A percentile compares a stretch with the other conserved stretches of the same genome.
phyloP scores from a whole-genome alignment of 2,113 vertebrate genomes.

The Chitala chitala region DNA sequence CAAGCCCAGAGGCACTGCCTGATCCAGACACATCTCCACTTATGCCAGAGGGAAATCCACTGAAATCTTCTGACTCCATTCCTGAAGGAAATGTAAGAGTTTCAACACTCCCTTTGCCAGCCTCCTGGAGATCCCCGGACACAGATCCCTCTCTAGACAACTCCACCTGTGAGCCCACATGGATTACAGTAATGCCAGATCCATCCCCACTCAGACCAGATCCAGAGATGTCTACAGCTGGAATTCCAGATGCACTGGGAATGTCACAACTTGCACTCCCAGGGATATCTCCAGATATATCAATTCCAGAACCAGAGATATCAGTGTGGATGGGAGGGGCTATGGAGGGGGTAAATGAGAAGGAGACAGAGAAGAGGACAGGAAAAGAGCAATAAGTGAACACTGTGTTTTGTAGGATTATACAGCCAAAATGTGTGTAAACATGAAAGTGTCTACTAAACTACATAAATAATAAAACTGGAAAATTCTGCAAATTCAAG shows the following conservation, averaged over 20 bases:
- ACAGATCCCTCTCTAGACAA: constrained; percentile 43
- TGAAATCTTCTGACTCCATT: constrained; percentile 30
- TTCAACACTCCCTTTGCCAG: constrained; percentile 37
- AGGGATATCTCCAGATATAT: constrained; percentile 42
- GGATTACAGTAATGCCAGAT: constrained; percentile 44
- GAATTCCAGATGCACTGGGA: constrained; percentile 28
- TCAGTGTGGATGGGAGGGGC: constrained; percentile 52
- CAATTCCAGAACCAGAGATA: constrained; percentile 46
- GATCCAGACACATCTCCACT: constrained; percentile 41
- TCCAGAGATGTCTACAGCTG: constrained; percentile 34
- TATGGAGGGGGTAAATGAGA: constrained; percentile 58
- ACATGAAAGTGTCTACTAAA: background rate
- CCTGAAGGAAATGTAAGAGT: constrained; percentile 33
- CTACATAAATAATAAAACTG: background rate
- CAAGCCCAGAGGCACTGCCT: constrained; percentile 40
- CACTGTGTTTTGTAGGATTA: background rate
- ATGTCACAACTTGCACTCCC: constrained; percentile 57
- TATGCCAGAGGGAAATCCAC: constrained; percentile 4
- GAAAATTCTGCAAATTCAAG: background rate
- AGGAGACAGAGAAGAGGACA: constrained; percentile 19
- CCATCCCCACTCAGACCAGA: constrained; percentile 40
- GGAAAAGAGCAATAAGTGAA: constrained; percentile 2
- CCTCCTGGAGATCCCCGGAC: constrained; percentile 45
- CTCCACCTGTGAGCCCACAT: constrained; percentile 34
- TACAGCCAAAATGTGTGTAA: background rate